Conservation (phyloP, 2,113 vertebrate genomes). For the Pseudorasbora parva region DNA sequence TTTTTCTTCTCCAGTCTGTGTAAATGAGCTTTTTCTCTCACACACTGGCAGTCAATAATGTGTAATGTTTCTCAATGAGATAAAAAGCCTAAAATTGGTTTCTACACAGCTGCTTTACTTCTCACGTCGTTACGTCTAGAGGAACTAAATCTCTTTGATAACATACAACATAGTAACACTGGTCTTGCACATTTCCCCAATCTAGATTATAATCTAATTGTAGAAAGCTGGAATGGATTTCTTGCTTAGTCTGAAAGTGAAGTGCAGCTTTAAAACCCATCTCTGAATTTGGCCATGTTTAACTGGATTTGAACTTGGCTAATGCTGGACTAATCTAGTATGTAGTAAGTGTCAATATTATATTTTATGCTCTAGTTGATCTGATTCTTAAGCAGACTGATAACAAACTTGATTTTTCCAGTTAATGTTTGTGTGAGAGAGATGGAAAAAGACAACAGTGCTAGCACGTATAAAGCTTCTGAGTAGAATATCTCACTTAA, state of each 20-base stretch:
- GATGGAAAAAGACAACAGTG: neutral
- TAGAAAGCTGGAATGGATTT: neutral
- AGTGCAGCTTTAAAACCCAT: neutral
- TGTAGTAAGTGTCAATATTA: constrained; percentile 9
- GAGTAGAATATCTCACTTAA: neutral
- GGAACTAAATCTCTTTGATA: constrained; percentile 15
- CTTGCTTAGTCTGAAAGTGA: neutral
- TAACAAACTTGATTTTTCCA: neutral
- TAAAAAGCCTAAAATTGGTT: constrained; percentile 68
- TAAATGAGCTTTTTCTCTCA: constrained; percentile 10
- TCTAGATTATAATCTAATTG: constrained; percentile 1
- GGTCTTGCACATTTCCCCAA: constrained; percentile 5
- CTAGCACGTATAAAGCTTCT: neutral
- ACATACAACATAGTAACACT: neutral
- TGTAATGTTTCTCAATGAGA: constrained; percentile 71
- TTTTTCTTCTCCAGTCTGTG: constrained; percentile 8
- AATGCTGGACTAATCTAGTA: constrained; percentile 10
- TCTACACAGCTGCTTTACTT: constrained; percentile 67
- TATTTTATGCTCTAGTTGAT: neutral
- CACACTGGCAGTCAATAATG: constrained; percentile 57
- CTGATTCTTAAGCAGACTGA: constrained; percentile 2
- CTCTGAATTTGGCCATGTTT: constrained; percentile 15
- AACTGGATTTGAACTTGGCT: constrained; percentile 1
- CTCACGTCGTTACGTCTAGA: neutral
- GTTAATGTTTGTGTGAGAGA: neutral